Base-by-base conservation (phyloP, 2,888 invertebrate species). In the Diarsia dahlii region DNA sequence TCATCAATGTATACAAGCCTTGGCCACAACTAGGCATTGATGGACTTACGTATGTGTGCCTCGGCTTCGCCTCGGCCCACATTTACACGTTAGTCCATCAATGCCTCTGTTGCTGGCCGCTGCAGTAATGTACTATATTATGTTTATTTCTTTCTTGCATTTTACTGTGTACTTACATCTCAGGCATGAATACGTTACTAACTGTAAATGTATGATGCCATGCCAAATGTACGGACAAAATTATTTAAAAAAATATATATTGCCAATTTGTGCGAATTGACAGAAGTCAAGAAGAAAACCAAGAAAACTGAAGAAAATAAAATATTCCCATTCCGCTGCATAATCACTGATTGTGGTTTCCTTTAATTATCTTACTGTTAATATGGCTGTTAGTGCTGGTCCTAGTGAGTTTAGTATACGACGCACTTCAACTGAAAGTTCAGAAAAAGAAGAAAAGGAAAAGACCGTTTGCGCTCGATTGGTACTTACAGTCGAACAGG, bases 401-500 rank as follows among this genome's bases (percentile, higher is more conserved):
- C 39, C 39, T 8, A 39, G 39, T 39, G 39, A 39, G 39, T 39
- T 39, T 6, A 54, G 23, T 56, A 39, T 52, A 48, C 64, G 28
- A 52, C 89, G 90, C 0, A 89, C 87, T 64, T 63, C 81, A 46
- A 15, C 9, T 50, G 15, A 0, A 6, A 90, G 87, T 67, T 90
- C 90, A 74, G 76, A 69, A 13, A 90, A 92, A 63, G 87, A 88
- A 71, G 91, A 91, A 83, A 62, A 92, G 69, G 95, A 95, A 86
- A 93, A 91, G 81, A 89, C 90, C 13, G 90, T 96, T 56, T 90
- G 89, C 76, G 94, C 96, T 4, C 89, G 91, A 84, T 84, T 96
- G 74, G 34, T 92, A 5, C 90, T 95, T 13, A 91, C 94, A 12
- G 79, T 89, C 10, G 92, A 94, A 82, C 96, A 95, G 93, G 96